Base-by-base conservation (phyloP, 1,140 invertebrate genomes). In the Helicoverpa zea region DNA sequence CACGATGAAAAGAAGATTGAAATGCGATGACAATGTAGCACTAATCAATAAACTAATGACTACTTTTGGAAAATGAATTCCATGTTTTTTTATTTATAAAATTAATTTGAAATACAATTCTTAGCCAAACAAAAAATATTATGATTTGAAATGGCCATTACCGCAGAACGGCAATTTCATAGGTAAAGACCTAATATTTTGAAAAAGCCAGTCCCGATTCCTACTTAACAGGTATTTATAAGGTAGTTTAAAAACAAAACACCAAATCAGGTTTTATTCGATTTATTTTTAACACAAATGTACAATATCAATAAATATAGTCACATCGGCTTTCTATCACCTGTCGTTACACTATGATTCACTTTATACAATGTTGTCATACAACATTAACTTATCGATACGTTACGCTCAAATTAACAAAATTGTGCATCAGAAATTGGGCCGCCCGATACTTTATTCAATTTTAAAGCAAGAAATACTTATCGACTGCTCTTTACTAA, bases 241-340 rank as follows among this genome's bases (percentile, higher is more conserved):
- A n/a, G 61, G 29, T 3, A 1, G 51, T 18, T 11, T 29, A 3
- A 29, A 18, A 70, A 79, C 59, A 84, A 80, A 76, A 80, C 83
- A 84, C 80, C 29, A 64, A 56, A 63, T 70, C 49, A 29, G 56
- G 70, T 87, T 92, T 92, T 88, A 90, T 87, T 89, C 84, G 85
- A 90, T 93, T 94, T 94, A 92, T 93, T 93, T 87, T 83, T 91
- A 93, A 94, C 93, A 94, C 93, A 93, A 94, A 93, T 94, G 91
- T 94, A 93, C 90, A 93, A 90, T 93, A 92, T 94, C 92, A 92
- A 94, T 94, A 94, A 94, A 94, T 92, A 94, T 92, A 91, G 84
- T 93, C 91, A 92, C 89, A 88, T 94, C 87, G 84, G 88, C 84
- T 90, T 80, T 83, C 83, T 89, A 90, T 91, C 91, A 93, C 88